These are phyloP conservation scores for Choloepus hoffmanni DNA, from an alignment of 2,113 vertebrate species.

Conservation along the genomic window DNA sequence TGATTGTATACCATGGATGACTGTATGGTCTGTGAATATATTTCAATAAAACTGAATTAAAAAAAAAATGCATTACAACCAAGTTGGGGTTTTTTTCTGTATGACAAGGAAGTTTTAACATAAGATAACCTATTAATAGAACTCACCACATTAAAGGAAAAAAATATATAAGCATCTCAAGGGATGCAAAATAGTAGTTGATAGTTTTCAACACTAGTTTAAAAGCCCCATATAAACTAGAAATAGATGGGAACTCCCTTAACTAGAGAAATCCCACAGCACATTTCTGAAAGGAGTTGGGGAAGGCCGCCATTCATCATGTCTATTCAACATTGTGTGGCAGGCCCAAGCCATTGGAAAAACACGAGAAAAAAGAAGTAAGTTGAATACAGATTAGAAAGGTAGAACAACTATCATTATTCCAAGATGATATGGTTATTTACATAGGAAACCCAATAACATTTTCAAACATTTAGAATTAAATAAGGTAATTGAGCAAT, in stretches of 20 bases:
- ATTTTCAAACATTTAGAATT: constrained; percentile 3
- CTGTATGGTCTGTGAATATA: too few species aligned
- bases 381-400: neutral
- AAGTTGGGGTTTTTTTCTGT: neutral
- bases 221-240: neutral
- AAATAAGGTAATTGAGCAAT: neutral
- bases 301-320: neutral
- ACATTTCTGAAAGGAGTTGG: neutral
- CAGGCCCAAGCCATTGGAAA: neutral
- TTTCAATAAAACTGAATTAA: too few species aligned
- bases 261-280: neutral
- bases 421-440: neutral
- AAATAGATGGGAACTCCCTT: neutral
- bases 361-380: neutral
- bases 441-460: neutral
- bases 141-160: neutral
- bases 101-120: neutral
- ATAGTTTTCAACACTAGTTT: neutral
- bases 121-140: neutral
- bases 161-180: neutral
- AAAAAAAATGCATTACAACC: neutral
- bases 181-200: neutral
- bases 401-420: neutral
- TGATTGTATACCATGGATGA: too few species aligned
- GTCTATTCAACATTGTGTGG: neutral